Evolutionary conservation across 2,888 invertebrate genomes (phyloP).

Genomic region (Tenthredo amoena): DNA sequence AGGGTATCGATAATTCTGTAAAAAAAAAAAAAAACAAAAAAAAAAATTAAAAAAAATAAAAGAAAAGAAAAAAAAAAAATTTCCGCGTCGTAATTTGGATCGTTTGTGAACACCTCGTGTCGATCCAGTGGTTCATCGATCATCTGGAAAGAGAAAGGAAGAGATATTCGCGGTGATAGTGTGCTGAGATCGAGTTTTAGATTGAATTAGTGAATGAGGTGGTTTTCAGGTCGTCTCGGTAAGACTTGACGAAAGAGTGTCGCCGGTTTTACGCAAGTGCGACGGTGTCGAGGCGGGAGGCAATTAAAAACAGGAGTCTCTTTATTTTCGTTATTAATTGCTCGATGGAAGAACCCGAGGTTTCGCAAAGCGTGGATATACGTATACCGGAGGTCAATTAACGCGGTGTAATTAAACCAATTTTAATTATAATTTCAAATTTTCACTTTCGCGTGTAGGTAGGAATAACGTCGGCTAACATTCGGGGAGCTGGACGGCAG

Average conservation of each 20-base stretch:
- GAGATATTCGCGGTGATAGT: neutral
- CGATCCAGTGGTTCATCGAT: no score
- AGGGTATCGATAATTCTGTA: neutral
- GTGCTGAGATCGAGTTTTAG: neutral
- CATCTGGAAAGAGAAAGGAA: neutral
- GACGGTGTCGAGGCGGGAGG: neutral
- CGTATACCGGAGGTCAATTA: neutral
- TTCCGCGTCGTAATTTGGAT: neutral
- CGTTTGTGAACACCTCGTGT: neutral
- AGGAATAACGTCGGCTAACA: neutral
- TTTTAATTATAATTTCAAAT: neutral
- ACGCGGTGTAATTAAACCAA: neutral
- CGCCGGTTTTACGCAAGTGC: slow-evolving; percentile 7
- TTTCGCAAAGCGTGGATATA: slow-evolving; percentile 17
- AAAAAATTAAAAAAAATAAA: neutral
- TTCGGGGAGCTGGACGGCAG: neutral
- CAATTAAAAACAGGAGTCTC: slow-evolving; percentile 16
- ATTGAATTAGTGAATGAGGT: neutral
- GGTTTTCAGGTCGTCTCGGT: neutral
- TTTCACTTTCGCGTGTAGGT: slow-evolving; percentile 12
- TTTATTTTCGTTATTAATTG: slow-evolving; percentile 14
- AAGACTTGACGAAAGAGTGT: slow-evolving; percentile 16
- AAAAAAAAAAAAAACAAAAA: neutral
- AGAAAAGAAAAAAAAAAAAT: neutral
- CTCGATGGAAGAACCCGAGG: neutral